Base-by-base conservation (phyloP, 2,888 invertebrate genomes). In the Epirrhoe alternata region DNA sequence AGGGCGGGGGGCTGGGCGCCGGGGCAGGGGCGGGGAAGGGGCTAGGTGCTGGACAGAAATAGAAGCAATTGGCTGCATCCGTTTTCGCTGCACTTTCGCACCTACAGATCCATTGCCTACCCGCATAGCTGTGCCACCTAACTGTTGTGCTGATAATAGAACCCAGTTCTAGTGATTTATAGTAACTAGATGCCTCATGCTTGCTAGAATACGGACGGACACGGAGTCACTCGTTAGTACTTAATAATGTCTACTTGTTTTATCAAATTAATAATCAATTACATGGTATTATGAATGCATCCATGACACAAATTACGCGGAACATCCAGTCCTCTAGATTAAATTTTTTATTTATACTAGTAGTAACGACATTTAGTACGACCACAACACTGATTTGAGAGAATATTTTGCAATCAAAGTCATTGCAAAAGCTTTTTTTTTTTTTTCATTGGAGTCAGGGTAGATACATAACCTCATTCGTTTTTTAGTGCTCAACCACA, bases 11-110 rank as follows among this genome's bases (percentile, higher is more conserved):
- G n/a, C 12, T 10, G 12, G 12, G 12, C 12, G 38, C 38, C 12
- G 3, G 38, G 12, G 12, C 6, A 7, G 38, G 38, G 38, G 38
- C 12, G 12, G 12, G 38, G 12, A 12, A 12, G 38, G 38, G 38
- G 24, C 1, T 3, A 50, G 49, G 17, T 24, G 49, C 51, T 51
- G 30, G 51, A 51, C 51, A 51, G 49, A 17, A 51, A 30, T 51
- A 30, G 51, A 51, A 24, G 30, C 24, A 51, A 51, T 51, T 51
- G n/a, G 51, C 30, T 30, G 30, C 51, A 51, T 51, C 51, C 51
- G 51, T 24, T 24, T 24, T 24, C 51, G 12, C 5, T 24, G 17
- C 16, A 17, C 49, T 7, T 50, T 17, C 10, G 17, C 24, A 42
- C 12, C 38, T 42, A 42, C 12, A 42, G 38, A 42, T 2, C 10